phyloP scores from a whole-genome alignment of 2,888 invertebrate species.

The Pristionchus entomophagus region DNA sequence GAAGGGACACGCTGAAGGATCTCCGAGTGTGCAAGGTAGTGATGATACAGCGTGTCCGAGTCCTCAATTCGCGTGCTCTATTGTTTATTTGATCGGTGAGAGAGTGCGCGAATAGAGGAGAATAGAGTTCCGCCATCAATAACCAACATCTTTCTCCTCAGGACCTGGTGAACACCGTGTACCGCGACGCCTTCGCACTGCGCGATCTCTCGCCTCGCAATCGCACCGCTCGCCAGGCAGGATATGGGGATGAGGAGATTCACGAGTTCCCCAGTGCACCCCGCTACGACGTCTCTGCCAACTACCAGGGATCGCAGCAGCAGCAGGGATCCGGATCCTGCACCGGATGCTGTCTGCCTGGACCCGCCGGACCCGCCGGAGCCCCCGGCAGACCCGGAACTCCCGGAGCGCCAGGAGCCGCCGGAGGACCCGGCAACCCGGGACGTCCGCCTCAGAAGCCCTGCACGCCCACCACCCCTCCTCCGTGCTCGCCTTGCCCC shows the following conservation, averaged over 20 bases:
- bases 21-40: slow-evolving; percentile 25
- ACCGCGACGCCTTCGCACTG: neutral
- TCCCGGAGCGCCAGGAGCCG: slow-evolving; percentile 37
- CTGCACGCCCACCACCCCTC: neutral
- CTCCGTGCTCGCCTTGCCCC: slow-evolving; percentile 26
- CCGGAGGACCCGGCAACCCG: neutral
- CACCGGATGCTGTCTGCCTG: slow-evolving; percentile 18
- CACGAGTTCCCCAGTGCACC: too few relatives aligned
- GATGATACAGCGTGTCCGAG: too few relatives aligned
- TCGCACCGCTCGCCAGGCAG: slow-evolving; percentile 43
- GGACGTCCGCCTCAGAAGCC: neutral
- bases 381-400: slow-evolving; percentile 8
- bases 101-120: too few relatives aligned
- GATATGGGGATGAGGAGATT: too few relatives aligned
- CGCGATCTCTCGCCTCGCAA: neutral
- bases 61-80: too few relatives aligned
- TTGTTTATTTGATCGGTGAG: too few relatives aligned
- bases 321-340: neutral
- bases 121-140: too few relatives aligned
- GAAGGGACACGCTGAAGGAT: neutral
- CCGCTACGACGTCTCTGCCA: too few relatives aligned
- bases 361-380: slow-evolving; percentile 28
- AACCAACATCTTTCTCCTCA: too few relatives aligned
- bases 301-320: slow-evolving; percentile 34
- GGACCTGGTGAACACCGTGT: neutral